Evolutionary conservation across 2,797 vertebrate species (phyloP).

Genomic region (Bovichtus variegatus): DNA sequence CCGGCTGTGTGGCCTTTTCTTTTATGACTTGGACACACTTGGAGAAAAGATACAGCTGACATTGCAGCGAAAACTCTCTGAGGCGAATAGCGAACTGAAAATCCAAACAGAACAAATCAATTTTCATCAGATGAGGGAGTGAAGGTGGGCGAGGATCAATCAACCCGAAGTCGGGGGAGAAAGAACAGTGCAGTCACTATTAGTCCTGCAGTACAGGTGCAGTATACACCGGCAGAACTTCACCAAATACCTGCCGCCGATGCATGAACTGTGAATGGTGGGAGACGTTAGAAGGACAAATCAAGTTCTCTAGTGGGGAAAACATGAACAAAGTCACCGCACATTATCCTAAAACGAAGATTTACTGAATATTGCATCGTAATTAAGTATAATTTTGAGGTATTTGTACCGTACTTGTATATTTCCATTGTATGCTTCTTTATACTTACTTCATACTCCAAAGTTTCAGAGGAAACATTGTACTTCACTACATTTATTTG

Average conservation of each 20-base stretch:
- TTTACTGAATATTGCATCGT: slow-evolving; percentile 35
- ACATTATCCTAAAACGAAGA: slow-evolving; percentile 34
- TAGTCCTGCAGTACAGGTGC: slow-evolving; percentile 8
- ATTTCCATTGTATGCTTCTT: too few relatives aligned
- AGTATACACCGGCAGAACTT: slow-evolving; percentile 6
- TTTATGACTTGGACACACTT: slow-evolving; percentile 55
- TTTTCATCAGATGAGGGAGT: slow-evolving; percentile 85
- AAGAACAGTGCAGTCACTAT: slow-evolving; percentile 40
- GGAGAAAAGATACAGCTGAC: slow-evolving; percentile 73
- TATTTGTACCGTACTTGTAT: too few relatives aligned
- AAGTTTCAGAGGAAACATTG: too few relatives aligned
- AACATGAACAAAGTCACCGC: slow-evolving; percentile 38
- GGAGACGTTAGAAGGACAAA: slow-evolving; percentile 39
- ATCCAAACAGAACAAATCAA: slow-evolving; percentile 88
- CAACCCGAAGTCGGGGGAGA: slow-evolving; percentile 76
- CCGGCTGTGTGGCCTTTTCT: slow-evolving; percentile 82
- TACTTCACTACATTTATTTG: too few relatives aligned
- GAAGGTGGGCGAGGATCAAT: slow-evolving; percentile 71
- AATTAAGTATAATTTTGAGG: background rate
- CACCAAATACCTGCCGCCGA: slow-evolving; percentile 32
- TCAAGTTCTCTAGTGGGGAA: slow-evolving; percentile 2
- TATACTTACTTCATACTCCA: too few relatives aligned
- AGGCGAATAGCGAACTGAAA: slow-evolving; percentile 62
- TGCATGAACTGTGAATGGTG: slow-evolving; percentile 44
- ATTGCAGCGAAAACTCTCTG: slow-evolving; percentile 83